Evolutionary conservation across 2,888 invertebrate species (phyloP), one percentile per base, ranked within the genome.

Genomic region (Cephus spinipes): DNA sequence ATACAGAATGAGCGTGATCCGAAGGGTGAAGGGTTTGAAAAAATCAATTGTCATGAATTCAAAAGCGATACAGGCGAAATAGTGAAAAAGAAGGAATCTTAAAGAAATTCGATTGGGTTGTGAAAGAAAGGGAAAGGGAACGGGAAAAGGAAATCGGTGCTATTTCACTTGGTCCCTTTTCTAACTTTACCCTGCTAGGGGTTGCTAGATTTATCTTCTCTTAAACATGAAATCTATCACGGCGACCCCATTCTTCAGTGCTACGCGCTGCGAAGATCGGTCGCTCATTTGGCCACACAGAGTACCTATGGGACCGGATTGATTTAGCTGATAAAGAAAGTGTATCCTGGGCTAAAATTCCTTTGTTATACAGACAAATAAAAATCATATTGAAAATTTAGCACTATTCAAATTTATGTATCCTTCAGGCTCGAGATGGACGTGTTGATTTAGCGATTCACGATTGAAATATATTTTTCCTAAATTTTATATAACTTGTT

Each of bases 241-340:
- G 23, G 55, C 9, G 55, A 55, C 55, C 55, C 55, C 23, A 55
- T 55, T 55, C 23, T 74, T 78, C 40, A 74, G 33, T 68, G 30
- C 40, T 74, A 78, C 71, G 79, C 73, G 79, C 77, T 78, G 81
- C 77, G 74, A 82, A 82, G 83, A 84, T 83, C 81, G 84, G 83
- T 84, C 82, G 83, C 83, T 84, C 84, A 84, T 84, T 85, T 83
- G 80, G 83, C 80, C 80, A 76, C 80, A 69, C 76, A 76, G 68
- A 73, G 81, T 83, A 80, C 83, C 84, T 81, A 78, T 77, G 83
- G 82, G 83, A 83, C 77, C 31, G 77, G 73, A 69, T 36, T 75
- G 78, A 75, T 69, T 76, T 55, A 55, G 23, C 55, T 55, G 55
- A 55, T 9, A 55, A 23, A 23, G 0, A 23, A 55, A 55, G 6